These are phyloP conservation scores for Dolichomitus sp. DNA, from an alignment of 2,888 invertebrate genomes.

Conservation along the genomic window DNA sequence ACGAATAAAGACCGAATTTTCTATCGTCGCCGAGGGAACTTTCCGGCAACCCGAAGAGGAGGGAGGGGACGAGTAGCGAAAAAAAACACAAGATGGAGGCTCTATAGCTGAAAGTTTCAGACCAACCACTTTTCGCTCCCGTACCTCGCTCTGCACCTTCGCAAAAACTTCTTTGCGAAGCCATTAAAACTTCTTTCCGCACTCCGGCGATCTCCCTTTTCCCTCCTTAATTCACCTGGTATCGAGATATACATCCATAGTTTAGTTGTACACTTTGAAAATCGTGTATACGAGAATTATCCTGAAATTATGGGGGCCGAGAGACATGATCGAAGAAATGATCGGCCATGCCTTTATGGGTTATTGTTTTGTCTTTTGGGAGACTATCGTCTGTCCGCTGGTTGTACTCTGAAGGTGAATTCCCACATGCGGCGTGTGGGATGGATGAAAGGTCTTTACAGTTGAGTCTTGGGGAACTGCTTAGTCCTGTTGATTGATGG, in stretches of 20 bases:
- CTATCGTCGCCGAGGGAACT: constrained; percentile 48
- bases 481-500: constrained; percentile 77
- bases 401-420: constrained; percentile 32
- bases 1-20: constrained; percentile 52
- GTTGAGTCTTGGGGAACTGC: constrained; percentile 60
- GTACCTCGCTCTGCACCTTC: constrained; percentile 71
- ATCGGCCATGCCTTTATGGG: constrained; percentile 32
- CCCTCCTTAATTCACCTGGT: constrained; percentile 27
- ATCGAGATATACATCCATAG: constrained; percentile 30
- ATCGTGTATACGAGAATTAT: constrained; percentile 54
- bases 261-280: constrained; percentile 45
- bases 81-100: constrained; percentile 52
- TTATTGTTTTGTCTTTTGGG: constrained; percentile 34
- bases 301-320: constrained; percentile 48
- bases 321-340: constrained; percentile 41
- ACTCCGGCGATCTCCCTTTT: constrained; percentile 42
- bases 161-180: constrained; percentile 68
- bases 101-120: constrained; percentile 50
- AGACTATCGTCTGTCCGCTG: constrained; percentile 14
- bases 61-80: constrained; percentile 27
- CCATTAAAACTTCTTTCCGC: constrained; percentile 65
- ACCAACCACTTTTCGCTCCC: constrained; percentile 60
- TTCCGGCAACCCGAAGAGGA: constrained; percentile 42
- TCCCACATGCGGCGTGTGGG: not conserved
- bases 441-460: constrained; percentile 56